Percentiles rank a stretch among this genome's conserved stretches.
Evolutionary conservation across 2,797 vertebrate genomes (phyloP).

Genomic region (Numenius phaeopus): DNA sequence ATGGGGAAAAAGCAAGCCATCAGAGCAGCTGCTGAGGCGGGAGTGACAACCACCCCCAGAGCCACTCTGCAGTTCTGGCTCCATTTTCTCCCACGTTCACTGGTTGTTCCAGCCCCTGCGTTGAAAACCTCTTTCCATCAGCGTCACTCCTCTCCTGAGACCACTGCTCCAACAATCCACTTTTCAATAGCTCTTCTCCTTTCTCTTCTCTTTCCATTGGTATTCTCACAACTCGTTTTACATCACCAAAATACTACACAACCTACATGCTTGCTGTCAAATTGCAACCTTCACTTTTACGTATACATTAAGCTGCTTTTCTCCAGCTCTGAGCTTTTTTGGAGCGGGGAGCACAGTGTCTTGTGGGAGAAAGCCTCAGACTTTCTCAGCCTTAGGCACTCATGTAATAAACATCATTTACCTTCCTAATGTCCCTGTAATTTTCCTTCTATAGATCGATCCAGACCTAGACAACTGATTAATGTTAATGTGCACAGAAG

Average conservation of each 20-base stretch:
- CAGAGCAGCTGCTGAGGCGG: not conserved
- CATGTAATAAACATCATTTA: not conserved
- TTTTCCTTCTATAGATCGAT: not conserved
- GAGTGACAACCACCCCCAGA: not conserved
- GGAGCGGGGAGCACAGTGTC: not conserved
- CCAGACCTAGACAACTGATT: not conserved
- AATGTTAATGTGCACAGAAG: not conserved
- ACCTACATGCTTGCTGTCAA: not conserved
- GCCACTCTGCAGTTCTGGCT: not conserved
- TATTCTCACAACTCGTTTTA: not conserved
- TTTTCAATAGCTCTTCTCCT: not conserved
- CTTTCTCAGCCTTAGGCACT: constrained; percentile 1
- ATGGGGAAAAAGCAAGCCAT: not conserved
- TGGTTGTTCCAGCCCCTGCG: not conserved
- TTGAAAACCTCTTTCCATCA: not conserved
- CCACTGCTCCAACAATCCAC: not conserved
- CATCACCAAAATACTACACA: not conserved
- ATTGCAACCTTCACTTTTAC: not conserved
- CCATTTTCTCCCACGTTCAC: not conserved
- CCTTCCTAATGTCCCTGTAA: not conserved
- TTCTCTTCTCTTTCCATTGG: not conserved
- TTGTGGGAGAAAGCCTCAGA: not conserved
- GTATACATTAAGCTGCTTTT: not conserved
- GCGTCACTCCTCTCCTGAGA: not conserved
- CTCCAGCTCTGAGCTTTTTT: not conserved